A percentile compares a stretch with the other conserved stretches of the same genome.
phyloP scores from a whole-genome alignment of 2,113 vertebrate genomes.

The Heliornis fulica region DNA sequence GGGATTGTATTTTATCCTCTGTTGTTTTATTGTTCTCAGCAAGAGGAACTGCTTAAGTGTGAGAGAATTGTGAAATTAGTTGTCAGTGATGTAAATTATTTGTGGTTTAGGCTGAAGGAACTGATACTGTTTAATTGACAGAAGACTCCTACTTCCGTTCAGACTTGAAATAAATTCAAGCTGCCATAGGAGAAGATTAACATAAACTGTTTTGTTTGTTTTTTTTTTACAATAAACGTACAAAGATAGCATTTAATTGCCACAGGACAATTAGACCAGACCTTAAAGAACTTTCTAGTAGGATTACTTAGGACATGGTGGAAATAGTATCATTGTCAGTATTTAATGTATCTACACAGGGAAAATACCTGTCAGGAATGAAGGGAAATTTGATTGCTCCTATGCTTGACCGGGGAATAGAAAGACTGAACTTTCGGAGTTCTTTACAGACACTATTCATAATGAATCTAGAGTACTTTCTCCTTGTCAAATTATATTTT shows the following conservation, averaged over 20 bases:
- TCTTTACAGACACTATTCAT: background rate
- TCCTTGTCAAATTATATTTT: background rate
- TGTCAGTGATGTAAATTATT: background rate
- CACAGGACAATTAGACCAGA: background rate
- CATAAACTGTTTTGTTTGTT: background rate
- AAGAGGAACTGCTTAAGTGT: background rate
- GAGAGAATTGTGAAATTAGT: background rate
- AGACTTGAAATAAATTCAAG: background rate
- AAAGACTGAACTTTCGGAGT: background rate
- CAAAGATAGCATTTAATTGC: background rate
- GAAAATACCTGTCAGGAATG: background rate
- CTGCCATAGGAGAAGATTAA: background rate
- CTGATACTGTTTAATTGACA: background rate
- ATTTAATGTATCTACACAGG: background rate
- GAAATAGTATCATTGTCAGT: background rate
- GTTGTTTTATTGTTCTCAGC: background rate
- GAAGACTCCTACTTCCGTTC: background rate
- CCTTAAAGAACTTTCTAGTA: background rate
- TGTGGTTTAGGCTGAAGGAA: background rate
- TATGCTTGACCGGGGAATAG: background rate
- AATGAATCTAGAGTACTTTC: background rate
- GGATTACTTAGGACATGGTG: background rate
- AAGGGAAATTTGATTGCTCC: background rate
- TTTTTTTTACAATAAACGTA: background rate
- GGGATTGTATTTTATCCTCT: background rate